Percentiles rank a stretch among this genome's conserved stretches.
Evolutionary conservation across 2,888 invertebrate species (phyloP).

Genomic region (Seira musarum): DNA sequence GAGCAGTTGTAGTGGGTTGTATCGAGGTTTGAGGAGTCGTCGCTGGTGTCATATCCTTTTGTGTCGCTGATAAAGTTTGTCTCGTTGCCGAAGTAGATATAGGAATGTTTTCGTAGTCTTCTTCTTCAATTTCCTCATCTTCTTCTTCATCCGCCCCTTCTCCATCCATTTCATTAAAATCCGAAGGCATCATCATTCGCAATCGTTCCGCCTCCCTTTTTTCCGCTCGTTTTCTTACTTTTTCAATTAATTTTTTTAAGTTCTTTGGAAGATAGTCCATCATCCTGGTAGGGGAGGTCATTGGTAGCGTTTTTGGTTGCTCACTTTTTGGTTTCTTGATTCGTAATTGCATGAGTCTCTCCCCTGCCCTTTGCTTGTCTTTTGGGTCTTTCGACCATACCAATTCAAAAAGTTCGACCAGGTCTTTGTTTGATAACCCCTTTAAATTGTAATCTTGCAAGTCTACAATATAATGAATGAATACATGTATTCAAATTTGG

Average conservation of each 20-base stretch:
- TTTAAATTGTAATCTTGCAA: slow-evolving; percentile 32
- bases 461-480: not conserved
- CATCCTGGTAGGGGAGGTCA: not conserved
- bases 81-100: not conserved
- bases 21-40: not conserved
- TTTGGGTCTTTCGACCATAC: slow-evolving; percentile 10
- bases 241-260: slow-evolving; percentile 14
- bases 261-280: slow-evolving; percentile 31
- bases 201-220: slow-evolving; percentile 11
- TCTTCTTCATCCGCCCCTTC: slow-evolving; percentile 13
- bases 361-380: slow-evolving; percentile 12
- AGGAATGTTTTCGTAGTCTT: not conserved
- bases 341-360: slow-evolving; percentile 4
- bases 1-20: no score
- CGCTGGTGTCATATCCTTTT: not conserved
- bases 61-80: not conserved
- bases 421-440: not conserved
- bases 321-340: not conserved
- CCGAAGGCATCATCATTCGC: not conserved
- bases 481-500: no score
- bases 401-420: not conserved
- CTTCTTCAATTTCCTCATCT: not conserved
- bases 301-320: no score
- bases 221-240: slow-evolving; percentile 25
- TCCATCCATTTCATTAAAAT: not conserved